phyloP scores from a whole-genome alignment of 2,797 vertebrate genomes.

The Bufotes viridis region DNA sequence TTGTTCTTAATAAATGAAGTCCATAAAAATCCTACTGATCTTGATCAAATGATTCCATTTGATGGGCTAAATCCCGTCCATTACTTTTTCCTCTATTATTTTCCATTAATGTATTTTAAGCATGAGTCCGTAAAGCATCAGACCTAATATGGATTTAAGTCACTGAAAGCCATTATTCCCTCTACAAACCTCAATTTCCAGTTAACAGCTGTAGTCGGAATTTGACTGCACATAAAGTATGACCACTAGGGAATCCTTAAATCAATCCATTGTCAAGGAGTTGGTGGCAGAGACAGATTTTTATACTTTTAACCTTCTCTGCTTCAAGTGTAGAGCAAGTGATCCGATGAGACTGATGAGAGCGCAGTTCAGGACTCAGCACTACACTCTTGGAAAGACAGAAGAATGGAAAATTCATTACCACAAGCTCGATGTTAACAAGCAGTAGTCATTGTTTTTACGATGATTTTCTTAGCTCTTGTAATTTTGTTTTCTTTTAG shows the following conservation, averaged over 20 bases:
- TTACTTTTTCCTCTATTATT: background rate
- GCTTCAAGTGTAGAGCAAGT: conserved; percentile 21
- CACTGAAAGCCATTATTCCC: conserved; percentile 15
- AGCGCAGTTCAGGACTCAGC: background rate
- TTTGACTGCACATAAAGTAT: conserved; percentile 36
- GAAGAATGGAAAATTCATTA: background rate
- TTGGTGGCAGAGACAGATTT: conserved; percentile 38
- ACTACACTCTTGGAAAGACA: background rate
- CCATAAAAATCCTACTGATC: background rate
- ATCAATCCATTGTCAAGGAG: conserved; percentile 34
- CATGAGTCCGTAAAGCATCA: background rate
- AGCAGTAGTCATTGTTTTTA: background rate
- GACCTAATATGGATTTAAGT: background rate
- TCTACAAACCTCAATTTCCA: conserved; percentile 29
- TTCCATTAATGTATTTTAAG: conserved; percentile 2
- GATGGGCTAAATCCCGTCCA: background rate
- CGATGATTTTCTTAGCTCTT: background rate
- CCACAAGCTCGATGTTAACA: background rate
- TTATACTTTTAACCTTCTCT: conserved; percentile 21
- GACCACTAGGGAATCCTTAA: conserved; percentile 28
- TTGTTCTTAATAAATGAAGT: background rate
- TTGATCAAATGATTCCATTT: background rate
- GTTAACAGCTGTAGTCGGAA: conserved; percentile 33
- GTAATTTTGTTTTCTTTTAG: too few species aligned
- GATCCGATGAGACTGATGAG: conserved; percentile 29